These are phyloP conservation scores for Mesocricetus auratus DNA, from an alignment of 2,113 vertebrate species.

Conservation along the genomic window DNA sequence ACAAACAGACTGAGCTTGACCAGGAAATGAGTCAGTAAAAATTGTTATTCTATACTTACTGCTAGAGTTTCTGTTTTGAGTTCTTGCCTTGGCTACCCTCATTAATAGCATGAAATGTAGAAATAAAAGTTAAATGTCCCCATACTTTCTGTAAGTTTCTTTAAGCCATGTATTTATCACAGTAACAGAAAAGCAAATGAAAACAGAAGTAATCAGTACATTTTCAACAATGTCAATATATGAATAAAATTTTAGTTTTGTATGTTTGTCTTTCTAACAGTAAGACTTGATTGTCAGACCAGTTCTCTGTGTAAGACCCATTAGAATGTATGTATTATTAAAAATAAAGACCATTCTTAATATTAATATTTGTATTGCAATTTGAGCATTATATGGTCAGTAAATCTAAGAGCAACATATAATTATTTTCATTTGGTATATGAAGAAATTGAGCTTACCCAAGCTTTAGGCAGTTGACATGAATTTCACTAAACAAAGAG, in stretches of 20 bases:
- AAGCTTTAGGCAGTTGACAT: not conserved
- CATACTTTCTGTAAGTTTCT: not conserved
- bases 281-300: not conserved
- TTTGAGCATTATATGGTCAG: not conserved
- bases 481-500: not conserved
- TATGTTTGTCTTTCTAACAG: not conserved
- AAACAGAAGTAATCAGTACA: not conserved
- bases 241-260: not conserved
- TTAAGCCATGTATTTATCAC: not conserved
- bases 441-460: not conserved
- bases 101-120: too few relatives aligned
- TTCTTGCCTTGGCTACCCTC: not conserved
- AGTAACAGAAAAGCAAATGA: not conserved
- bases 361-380: not conserved
- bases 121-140: not conserved
- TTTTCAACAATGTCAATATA: conserved; percentile 6
- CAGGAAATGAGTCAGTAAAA: not conserved
- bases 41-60: not conserved
- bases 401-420: not conserved
- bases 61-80: too few relatives aligned
- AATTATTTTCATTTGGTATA: not conserved
- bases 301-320: not conserved
- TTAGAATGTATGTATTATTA: not conserved
- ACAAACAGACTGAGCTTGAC: too few relatives aligned
- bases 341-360: not conserved